Base-by-base conservation (phyloP, 2,113 vertebrate species). In the Thalassarche chlororhynchos region DNA sequence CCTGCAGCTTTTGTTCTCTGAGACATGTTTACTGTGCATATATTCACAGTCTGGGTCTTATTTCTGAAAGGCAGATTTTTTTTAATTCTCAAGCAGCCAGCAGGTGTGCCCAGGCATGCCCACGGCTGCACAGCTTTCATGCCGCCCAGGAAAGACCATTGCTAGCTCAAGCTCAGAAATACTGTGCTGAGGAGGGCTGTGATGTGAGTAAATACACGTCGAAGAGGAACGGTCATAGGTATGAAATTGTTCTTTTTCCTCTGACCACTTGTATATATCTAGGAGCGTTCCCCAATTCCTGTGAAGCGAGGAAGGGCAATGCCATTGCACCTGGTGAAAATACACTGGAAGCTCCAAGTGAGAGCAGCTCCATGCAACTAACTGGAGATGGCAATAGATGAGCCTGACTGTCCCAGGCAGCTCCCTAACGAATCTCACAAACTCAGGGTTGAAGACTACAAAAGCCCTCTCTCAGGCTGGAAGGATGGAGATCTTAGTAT, bases 151-250 rank as follows among this genome's bases (percentile, higher is more conserved):
- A 81, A 78, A 40, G 17, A 61, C 12, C 9, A 23, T 1, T 7
- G 2, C 5, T 13, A 61, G 49, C 58, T 51, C 49, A 34, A 42
- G 44, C 40, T 93, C 31, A 16, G 36, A 76, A 88, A 61, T 40
- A 40, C 12, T 0, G 0, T 14, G 6, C 28, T 2, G 13, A 80
- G 34, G 10, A 58, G 6, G 8, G 44, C 58, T 62, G 34, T 0
- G 3, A 24, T 6, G 6, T 34, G 17, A 69, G 34, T 9, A 66
- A 66, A 54, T 4, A 29, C 8, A 8, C 20, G 66, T 25, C 5
- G 3, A 42, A 78, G 23, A 38, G 46, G 28, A 81, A 62, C 1
- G 6, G 12, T 29, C 28, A 24, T 2, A 55, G 49, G 6, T n/a
- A 47, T 6, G 32, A 47, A 78, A 19, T 2, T 38, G 5, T 9